phyloP scores from a whole-genome alignment of 1,140 invertebrate genomes.

The Cherax quadricarinatus region DNA sequence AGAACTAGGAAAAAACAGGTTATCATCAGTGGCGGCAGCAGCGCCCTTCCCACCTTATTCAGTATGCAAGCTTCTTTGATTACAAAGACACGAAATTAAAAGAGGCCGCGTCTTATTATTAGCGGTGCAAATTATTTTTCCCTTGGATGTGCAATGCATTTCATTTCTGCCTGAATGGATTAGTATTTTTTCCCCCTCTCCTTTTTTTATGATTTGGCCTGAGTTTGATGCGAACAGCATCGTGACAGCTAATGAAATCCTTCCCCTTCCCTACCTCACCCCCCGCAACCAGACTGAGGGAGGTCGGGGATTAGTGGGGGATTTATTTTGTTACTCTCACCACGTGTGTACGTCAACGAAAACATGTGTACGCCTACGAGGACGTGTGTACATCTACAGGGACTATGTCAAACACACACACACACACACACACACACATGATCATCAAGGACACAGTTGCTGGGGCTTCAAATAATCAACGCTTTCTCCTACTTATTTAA shows the following conservation, averaged over 20 bases:
- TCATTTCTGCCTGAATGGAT: constrained; percentile 58
- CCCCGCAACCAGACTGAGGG: too few relatives aligned
- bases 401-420: too few relatives aligned
- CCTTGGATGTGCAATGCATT: constrained; percentile 49
- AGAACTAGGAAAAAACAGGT: neutral
- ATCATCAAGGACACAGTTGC: too few relatives aligned
- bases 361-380: too few relatives aligned
- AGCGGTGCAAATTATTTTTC: constrained; percentile 69
- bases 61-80: constrained; percentile 66
- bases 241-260: constrained; percentile 43
- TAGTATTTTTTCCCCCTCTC: neutral
- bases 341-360: too few relatives aligned
- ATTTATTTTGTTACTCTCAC: neutral
- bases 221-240: constrained; percentile 38
- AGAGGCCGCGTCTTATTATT: constrained; percentile 70
- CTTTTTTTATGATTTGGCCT: constrained; percentile 38
- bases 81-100: constrained; percentile 70
- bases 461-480: too few relatives aligned
- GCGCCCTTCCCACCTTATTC: constrained; percentile 52
- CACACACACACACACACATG: too few relatives aligned
- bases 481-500: too few relatives aligned
- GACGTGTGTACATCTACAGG: too few relatives aligned
- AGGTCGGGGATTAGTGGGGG: too few relatives aligned
- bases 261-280: too few relatives aligned
- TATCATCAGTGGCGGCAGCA: neutral